Base-by-base conservation (phyloP, 2,888 invertebrate genomes). In the Erpobdella octoculata region DNA sequence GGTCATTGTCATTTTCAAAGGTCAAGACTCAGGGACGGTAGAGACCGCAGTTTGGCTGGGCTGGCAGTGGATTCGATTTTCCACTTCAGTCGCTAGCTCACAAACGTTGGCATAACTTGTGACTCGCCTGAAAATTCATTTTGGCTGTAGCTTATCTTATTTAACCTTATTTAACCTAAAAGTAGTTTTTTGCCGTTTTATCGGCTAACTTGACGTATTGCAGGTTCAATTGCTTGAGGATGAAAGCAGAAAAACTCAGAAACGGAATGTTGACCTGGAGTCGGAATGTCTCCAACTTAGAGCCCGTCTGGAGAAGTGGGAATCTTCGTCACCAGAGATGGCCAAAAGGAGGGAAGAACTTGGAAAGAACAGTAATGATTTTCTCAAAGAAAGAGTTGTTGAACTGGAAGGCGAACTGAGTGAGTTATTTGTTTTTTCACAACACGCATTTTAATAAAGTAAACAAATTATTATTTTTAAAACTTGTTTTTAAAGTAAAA, bases 251-350 rank as follows among this genome's bases (percentile, higher is more conserved):
- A 67, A 85, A 73, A 85, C 87, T 62, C 91, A 91, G 83, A 91
- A 90, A 79, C 89, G 89, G 78, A 87, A 88, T 74, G 80, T 90
- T 77, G 88, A 88, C 81, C 81, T 89, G 71, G 25, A 70, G 25
- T 72, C 78, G 3, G 78, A 76, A 37, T 78, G 78, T 25, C 21
- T 12, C 5, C 71, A 73, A 9, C 86, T 87, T 28, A 84, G 86
- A 76, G 72, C 76, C 62, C 77, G 76, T 72, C 74, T 77, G 59
- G 62, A 58, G n/a, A 31, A 67, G 15, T 53, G 53, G 53, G 53
- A 53, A 31, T 38, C 25, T 53, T 5, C 59, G 58, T 70, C 21
- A n/a, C 18, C 31, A 70, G 31, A 36, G 36, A 73, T 21, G 12
- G 15, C 37, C 48, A 48, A 18, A 41, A 73, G 67, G 38, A 31